A percentile compares a stretch with the other conserved stretches of the same genome.
phyloP scores from a whole-genome alignment of 2,888 invertebrate genomes.

The Apodemia hepburni region DNA sequence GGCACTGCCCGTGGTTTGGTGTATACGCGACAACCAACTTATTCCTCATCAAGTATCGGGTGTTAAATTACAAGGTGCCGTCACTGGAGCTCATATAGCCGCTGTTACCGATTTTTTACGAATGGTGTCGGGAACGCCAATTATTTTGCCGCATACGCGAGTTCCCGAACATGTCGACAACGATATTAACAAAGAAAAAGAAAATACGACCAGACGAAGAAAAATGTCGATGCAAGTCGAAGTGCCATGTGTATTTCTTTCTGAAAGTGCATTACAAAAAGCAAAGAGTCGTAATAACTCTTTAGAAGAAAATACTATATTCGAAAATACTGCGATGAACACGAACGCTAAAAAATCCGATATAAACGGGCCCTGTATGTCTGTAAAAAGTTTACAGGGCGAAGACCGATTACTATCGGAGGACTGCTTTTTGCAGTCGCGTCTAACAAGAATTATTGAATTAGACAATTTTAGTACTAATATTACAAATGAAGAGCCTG shows the following conservation, averaged over 20 bases:
- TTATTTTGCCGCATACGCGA: slow-evolving; percentile 76
- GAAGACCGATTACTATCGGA: slow-evolving; percentile 39
- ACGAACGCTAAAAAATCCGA: slow-evolving; percentile 24
- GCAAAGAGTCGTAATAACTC: slow-evolving; percentile 70
- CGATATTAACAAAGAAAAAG: slow-evolving; percentile 67
- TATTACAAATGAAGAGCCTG: slow-evolving; percentile 39
- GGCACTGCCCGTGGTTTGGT: slow-evolving; percentile 83
- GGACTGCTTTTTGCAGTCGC: slow-evolving; percentile 51
- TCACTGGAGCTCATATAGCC: slow-evolving; percentile 83
- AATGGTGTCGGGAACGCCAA: slow-evolving; percentile 82
- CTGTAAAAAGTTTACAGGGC: slow-evolving; percentile 32
- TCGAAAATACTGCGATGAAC: slow-evolving; percentile 53
- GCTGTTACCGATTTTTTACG: slow-evolving; percentile 83
- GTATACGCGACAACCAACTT: slow-evolving; percentile 84
- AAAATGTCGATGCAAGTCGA: slow-evolving; percentile 78
- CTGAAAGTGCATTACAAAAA: slow-evolving; percentile 70
- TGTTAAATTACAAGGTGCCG: slow-evolving; percentile 82
- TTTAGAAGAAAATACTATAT: slow-evolving; percentile 65
- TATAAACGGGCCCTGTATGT: slow-evolving; percentile 24
- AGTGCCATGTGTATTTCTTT: slow-evolving; percentile 75
- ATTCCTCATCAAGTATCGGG: slow-evolving; percentile 84
- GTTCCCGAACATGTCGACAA: slow-evolving; percentile 64
- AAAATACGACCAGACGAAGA: slow-evolving; percentile 60
- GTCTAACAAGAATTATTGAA: slow-evolving; percentile 71
- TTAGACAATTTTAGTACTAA: slow-evolving; percentile 45